These are phyloP conservation scores for Mimachlamys varia DNA, from an alignment of 2,888 invertebrate genomes.

Conservation along the genomic window DNA sequence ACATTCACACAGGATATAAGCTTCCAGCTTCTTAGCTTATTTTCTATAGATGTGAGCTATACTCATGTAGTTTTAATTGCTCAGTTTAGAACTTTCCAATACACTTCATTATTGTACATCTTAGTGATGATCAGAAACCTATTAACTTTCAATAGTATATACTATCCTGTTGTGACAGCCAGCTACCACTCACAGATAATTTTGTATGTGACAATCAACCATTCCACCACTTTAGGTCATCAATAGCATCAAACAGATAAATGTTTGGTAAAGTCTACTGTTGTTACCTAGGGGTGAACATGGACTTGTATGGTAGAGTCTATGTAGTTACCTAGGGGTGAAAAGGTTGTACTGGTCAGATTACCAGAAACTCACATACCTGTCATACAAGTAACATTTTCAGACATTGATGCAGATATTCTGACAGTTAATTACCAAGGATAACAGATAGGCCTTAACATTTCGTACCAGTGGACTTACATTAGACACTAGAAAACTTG, in stretches of 20 bases:
- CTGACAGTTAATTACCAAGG: not conserved
- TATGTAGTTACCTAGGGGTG: too few relatives aligned
- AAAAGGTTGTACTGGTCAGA: too few relatives aligned
- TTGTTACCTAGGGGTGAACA: too few relatives aligned
- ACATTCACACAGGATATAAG: not conserved
- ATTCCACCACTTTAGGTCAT: too few relatives aligned
- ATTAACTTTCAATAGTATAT: not conserved
- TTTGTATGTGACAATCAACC: too few relatives aligned
- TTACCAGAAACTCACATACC: too few relatives aligned
- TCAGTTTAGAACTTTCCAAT: not conserved
- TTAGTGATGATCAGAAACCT: not conserved
- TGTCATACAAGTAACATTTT: too few relatives aligned
- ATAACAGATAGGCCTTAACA: not conserved
- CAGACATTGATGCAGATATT: not conserved
- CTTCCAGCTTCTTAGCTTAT: not conserved
- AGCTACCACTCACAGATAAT: not conserved
- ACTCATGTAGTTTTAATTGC: not conserved
- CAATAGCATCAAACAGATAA: too few relatives aligned
- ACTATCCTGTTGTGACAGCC: conserved; percentile 7
- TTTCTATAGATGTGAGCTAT: not conserved
- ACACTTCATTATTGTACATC: not conserved
- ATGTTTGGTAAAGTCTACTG: too few relatives aligned
- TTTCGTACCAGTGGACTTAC: not conserved
- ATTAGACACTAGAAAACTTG: not conserved
- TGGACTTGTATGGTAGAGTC: too few relatives aligned